A percentile compares a stretch with the other conserved stretches of the same genome.
phyloP scores from a whole-genome alignment of 2,113 vertebrate species.

The Monopterus albus region DNA sequence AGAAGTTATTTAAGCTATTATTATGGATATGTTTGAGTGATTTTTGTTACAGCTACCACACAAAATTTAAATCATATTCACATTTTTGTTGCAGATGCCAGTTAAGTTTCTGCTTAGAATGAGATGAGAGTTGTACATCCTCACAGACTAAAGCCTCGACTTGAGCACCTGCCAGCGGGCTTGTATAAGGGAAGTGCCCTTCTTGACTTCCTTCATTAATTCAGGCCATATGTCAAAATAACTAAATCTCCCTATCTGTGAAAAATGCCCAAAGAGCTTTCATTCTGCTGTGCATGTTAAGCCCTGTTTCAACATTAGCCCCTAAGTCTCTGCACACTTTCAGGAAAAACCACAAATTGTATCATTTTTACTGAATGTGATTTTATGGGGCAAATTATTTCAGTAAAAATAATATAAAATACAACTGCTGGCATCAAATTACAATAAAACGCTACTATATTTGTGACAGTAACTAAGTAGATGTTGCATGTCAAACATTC shows the following conservation, averaged over 20 bases:
- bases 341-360: not conserved
- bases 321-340: not conserved
- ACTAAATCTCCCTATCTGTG: conserved; percentile 15
- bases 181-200: conserved; percentile 12
- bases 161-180: conserved; percentile 36
- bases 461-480: not conserved
- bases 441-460: not conserved
- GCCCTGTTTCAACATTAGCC: not conserved
- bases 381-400: conserved; percentile 18
- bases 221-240: conserved; percentile 39
- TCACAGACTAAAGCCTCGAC: conserved; percentile 13
- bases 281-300: not conserved
- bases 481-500: not conserved
- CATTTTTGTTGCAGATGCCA: not conserved
- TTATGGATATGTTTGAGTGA: not conserved
- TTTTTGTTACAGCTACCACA: no score
- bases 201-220: conserved; percentile 32
- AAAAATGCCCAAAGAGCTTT: conserved; percentile 14
- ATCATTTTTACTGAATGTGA: not conserved
- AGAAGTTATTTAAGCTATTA: no score
- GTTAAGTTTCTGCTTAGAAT: not conserved
- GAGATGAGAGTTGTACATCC: not conserved
- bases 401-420: conserved; percentile 3
- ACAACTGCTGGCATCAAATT: not conserved
- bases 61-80: not conserved